Conservation (phyloP, 1,140 invertebrate species). For the Teleogryllus occipitalis region DNA sequence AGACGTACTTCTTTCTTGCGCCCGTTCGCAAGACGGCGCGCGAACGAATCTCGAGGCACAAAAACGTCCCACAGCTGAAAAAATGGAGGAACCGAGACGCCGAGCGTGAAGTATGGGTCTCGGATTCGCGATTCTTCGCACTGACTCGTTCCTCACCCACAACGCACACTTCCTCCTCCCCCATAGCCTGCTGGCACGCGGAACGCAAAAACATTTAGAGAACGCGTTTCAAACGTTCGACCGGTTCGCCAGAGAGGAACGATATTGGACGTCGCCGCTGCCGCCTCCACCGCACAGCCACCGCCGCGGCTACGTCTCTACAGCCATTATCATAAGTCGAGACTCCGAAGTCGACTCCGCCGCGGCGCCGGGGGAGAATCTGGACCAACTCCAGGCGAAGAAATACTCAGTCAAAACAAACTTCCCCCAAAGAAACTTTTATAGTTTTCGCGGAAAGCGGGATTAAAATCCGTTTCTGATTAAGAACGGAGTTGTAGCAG, state of each 20-base stretch:
- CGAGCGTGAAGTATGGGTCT: not conserved
- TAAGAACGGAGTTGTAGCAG: not conserved
- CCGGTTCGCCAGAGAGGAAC: not conserved
- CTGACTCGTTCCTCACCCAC: too few relatives aligned
- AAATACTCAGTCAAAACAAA: conserved; percentile 5
- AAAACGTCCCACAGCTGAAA: not conserved
- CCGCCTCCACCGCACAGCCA: too few relatives aligned
- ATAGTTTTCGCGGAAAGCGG: conserved; percentile 3
- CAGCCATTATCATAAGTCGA: not conserved
- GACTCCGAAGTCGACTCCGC: not conserved
- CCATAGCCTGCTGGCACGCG: not conserved
- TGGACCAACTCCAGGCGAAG: conserved; percentile 2
- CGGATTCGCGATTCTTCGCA: not conserved
- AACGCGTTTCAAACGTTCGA: not conserved
- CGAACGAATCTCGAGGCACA: not conserved
- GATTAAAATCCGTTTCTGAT: conserved; percentile 5
- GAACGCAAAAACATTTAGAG: not conserved
- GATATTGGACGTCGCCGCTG: not conserved
- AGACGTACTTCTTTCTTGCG: too few relatives aligned
- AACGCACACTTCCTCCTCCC: not conserved
- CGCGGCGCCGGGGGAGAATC: not conserved
- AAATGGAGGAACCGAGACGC: too few relatives aligned
- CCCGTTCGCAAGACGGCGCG: not conserved
- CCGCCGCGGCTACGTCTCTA: too few relatives aligned
- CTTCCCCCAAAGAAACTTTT: not conserved